Evolutionary conservation across 1,140 invertebrate genomes (phyloP).

Genomic region (Leptopilina boulardi): DNA sequence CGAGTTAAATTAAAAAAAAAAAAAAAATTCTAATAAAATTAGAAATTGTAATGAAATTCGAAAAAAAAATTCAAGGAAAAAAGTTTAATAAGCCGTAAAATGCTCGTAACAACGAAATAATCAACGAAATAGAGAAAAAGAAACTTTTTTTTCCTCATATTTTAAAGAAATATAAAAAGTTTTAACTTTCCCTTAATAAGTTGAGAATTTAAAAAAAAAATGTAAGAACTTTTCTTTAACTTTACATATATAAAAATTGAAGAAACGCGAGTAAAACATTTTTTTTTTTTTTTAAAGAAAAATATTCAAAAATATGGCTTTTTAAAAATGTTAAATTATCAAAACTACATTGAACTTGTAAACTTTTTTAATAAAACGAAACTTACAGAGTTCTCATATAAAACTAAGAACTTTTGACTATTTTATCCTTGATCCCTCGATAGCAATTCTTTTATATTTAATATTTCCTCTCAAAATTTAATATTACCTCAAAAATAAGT

Average conservation of each 20-base stretch:
- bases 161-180: not conserved
- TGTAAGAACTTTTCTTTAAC: not conserved
- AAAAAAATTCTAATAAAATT: too few species aligned
- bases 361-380: conserved; percentile 8
- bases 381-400: not conserved
- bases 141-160: not conserved
- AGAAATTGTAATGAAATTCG: too few species aligned
- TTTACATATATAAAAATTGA: not conserved
- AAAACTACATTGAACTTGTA: not conserved
- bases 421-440: not conserved
- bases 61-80: too few species aligned
- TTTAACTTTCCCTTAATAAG: not conserved
- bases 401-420: not conserved
- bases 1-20: too few species aligned
- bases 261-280: not conserved
- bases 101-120: not conserved
- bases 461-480: not conserved
- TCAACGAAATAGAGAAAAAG: conserved; percentile 3
- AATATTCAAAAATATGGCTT: not conserved
- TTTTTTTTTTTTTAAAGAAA: not conserved
- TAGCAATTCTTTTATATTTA: not conserved
- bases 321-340: not conserved
- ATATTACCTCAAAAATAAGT: too few species aligned
- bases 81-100: not conserved
- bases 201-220: too few species aligned